Conservation (phyloP, 2,113 vertebrate species). For the Rissa tridactyla region DNA sequence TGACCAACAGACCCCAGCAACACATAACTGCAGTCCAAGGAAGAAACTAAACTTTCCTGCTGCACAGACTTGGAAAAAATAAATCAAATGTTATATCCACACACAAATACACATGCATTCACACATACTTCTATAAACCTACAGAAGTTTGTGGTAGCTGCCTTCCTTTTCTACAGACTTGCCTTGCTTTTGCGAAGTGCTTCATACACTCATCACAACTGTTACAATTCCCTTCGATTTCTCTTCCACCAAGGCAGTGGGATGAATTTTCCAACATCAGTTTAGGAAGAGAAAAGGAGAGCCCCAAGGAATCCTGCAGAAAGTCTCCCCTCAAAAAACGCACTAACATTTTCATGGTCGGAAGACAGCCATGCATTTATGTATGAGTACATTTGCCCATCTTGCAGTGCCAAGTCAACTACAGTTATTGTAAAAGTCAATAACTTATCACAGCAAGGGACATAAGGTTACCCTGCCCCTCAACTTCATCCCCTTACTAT, state of each 20-base stretch:
- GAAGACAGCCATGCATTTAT: not conserved
- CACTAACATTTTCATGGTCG: not conserved
- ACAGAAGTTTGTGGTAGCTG: too few relatives aligned
- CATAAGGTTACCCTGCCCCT: too few relatives aligned
- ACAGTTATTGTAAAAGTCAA: not conserved
- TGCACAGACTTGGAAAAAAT: not conserved
- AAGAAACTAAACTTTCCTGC: not conserved
- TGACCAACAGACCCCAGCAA: not conserved
- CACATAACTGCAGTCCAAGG: not conserved
- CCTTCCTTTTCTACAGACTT: not conserved
- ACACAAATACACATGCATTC: not conserved
- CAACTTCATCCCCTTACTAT: too few relatives aligned
- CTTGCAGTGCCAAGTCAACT: not conserved
- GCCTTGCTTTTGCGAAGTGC: not conserved
- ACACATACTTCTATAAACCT: not conserved
- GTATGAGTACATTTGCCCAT: not conserved
- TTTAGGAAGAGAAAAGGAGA: not conserved
- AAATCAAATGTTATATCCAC: not conserved
- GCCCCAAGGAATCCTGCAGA: not conserved
- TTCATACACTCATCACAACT: not conserved
- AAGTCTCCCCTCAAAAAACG: not conserved
- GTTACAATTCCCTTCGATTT: not conserved
- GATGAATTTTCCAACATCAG: not conserved
- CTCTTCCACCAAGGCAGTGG: not conserved
- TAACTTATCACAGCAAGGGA: not conserved